A percentile compares a stretch with the other conserved stretches of the same genome.
These are phyloP conservation scores for Drosophila buzzatii DNA, from an alignment of 2,888 invertebrate species.

Conservation along the genomic window DNA sequence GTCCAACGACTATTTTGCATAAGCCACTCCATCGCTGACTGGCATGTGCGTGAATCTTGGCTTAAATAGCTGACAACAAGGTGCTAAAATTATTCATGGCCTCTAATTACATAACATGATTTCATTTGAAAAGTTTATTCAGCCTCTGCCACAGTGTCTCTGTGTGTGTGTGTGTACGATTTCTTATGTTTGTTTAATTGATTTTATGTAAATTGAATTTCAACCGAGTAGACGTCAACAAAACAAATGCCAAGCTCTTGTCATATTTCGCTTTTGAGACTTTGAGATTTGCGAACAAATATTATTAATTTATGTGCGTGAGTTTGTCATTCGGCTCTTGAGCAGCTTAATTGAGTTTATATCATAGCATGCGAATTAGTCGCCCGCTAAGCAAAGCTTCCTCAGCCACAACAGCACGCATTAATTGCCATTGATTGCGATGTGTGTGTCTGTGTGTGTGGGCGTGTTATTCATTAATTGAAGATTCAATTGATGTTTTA, in stretches of 20 bases:
- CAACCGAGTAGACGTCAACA: slow-evolving; percentile 32
- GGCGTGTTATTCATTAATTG: slow-evolving; percentile 39
- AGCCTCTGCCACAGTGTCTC: slow-evolving; percentile 6
- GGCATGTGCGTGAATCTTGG: slow-evolving; percentile 42
- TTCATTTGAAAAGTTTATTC: slow-evolving; percentile 63
- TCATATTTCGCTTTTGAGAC: slow-evolving; percentile 35
- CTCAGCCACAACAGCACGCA: neutral
- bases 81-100: slow-evolving; percentile 81
- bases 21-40: slow-evolving; percentile 62
- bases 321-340: slow-evolving; percentile 43
- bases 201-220: slow-evolving; percentile 78
- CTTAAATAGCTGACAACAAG: slow-evolving; percentile 71
- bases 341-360: slow-evolving; percentile 45
- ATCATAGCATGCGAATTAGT: slow-evolving; percentile 12
- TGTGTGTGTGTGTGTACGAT: slow-evolving; percentile 24
- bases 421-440: slow-evolving; percentile 49
- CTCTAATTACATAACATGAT: slow-evolving; percentile 81
- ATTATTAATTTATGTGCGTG: slow-evolving; percentile 59
- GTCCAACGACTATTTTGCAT: slow-evolving; percentile 70
- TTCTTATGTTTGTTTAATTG: slow-evolving; percentile 67
- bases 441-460: slow-evolving; percentile 6
- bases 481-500: slow-evolving; percentile 1
- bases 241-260: slow-evolving; percentile 19
- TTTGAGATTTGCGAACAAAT: slow-evolving; percentile 17
- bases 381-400: neutral